These are phyloP conservation scores for Phaenicophaeus curvirostris DNA, from an alignment of 2,797 vertebrate genomes.

Conservation along the genomic window DNA sequence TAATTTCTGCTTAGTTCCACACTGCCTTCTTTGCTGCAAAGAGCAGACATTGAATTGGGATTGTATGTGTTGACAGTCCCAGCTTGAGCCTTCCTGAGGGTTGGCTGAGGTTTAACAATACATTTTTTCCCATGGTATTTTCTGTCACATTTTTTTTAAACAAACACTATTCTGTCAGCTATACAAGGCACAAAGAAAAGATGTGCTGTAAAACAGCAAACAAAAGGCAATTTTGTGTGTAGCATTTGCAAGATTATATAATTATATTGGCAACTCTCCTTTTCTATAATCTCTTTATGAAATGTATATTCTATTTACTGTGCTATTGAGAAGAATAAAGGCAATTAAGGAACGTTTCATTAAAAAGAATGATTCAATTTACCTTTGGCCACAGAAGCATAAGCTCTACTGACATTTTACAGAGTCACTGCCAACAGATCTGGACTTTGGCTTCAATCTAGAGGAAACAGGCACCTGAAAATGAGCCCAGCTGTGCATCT, in stretches of 20 bases:
- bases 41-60: slow-evolving; percentile 13
- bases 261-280: slow-evolving; percentile 4
- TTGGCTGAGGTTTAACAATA: slow-evolving; percentile 57
- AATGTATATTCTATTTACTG: slow-evolving; percentile 7
- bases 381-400: slow-evolving; percentile 31
- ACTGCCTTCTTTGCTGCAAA: slow-evolving; percentile 24
- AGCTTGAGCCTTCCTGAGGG: background rate
- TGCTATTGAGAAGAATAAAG: background rate
- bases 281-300: slow-evolving; percentile 16
- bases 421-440: slow-evolving; percentile 17
- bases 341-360: slow-evolving; percentile 41
- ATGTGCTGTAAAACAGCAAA: background rate
- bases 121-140: slow-evolving; percentile 58
- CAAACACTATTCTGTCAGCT: slow-evolving; percentile 43
- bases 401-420: background rate
- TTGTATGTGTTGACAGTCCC: slow-evolving; percentile 33
- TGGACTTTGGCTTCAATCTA: slow-evolving; percentile 55
- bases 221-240: slow-evolving; percentile 39
- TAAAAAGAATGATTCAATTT: slow-evolving; percentile 24
- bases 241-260: background rate
- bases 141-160: slow-evolving; percentile 58
- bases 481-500: background rate
- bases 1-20: slow-evolving; percentile 31
- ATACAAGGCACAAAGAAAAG: slow-evolving; percentile 4
- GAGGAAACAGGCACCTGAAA: slow-evolving; percentile 35